Base-by-base conservation (phyloP, 2,113 vertebrate species). In the Phycodurus eques region DNA sequence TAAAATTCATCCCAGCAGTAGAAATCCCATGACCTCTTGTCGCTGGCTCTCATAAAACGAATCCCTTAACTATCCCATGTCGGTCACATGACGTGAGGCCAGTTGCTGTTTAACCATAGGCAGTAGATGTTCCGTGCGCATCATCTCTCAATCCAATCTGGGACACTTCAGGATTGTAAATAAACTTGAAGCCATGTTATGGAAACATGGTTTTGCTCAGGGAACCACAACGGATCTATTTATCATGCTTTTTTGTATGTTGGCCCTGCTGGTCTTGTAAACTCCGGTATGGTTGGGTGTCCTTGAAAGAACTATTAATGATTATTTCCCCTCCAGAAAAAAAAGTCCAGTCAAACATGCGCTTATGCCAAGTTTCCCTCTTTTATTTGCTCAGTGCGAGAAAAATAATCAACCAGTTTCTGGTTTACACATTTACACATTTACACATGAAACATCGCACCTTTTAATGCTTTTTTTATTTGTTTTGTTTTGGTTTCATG, bases 1-100 rank as follows among this genome's bases (percentile, higher is more conserved):
- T 86, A 73, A 81, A 81, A 87, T 85, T 85, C 80, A 83, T 85
- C 80, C 78, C 80, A 83, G 79, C 75, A 80, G 71, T 75, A 72
- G 75, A 83, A 85, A 88, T 85, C 85, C 83, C 78, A 83, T 83
- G 80, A 84, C 68, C 84, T 54, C 70, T 80, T 81, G 71, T 77
- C 77, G 63, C 63, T 70, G 71, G 53, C 44, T 71, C 68, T 67
- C 78, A 33, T 70, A 72, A 78, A 80, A 83, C 59, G 76, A 72
- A 35, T 66, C 43, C 14, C 54, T 39, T 69, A n/a, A 53, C 39
- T 42, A 22, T 1, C 73, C 49, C 53, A 31, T 39, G 71, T 20
- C 0, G 22, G 62, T 76, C 67, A 72, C 63, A 56, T 35, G 65
- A 63, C 27, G 33, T 70, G 56, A 65, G 51, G 19, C 20, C 66